These are phyloP conservation scores for Thaumatotibia leucotreta DNA, from an alignment of 1,140 invertebrate genomes.

Conservation along the genomic window DNA sequence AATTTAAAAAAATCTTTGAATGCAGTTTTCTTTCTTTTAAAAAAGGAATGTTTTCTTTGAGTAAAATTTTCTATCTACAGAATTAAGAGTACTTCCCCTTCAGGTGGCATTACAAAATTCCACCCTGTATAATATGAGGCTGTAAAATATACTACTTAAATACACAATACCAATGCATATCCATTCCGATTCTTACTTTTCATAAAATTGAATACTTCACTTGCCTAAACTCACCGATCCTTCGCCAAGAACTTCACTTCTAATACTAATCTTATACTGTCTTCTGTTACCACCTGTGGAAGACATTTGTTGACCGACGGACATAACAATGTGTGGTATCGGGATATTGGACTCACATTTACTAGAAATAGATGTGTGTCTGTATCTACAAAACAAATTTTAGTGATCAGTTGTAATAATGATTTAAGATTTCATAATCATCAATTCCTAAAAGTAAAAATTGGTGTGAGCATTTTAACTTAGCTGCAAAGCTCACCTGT, in stretches of 20 bases:
- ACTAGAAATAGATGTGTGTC: constrained; percentile 74
- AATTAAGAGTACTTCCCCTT: too few species aligned
- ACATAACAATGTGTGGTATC: constrained; percentile 81
- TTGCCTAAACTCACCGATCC: constrained; percentile 56
- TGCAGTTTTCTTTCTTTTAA: too few species aligned
- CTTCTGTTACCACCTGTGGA: constrained; percentile 77
- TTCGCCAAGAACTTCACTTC: constrained; percentile 38
- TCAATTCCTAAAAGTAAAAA: too few species aligned
- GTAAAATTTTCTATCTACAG: too few species aligned
- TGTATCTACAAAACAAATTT: constrained; percentile 59
- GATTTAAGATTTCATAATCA: background rate
- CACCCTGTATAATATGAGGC: too few species aligned
- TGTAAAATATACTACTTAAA: too few species aligned
- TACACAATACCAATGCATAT: background rate
- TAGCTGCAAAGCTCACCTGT: too few species aligned
- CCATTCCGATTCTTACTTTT: background rate
- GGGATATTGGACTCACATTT: constrained; percentile 85
- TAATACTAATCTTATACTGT: constrained; percentile 43
- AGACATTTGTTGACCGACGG: constrained; percentile 76
- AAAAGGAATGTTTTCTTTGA: too few species aligned
- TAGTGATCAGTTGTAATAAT: too few species aligned
- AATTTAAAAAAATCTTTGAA: too few species aligned
- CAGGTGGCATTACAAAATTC: too few species aligned
- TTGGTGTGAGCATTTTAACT: too few species aligned
- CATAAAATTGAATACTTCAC: constrained; percentile 21